Percentiles rank a stretch among this genome's conserved stretches.
These are phyloP conservation scores for Metellina segmentata DNA, from an alignment of 2,888 invertebrate species.

Conservation along the genomic window DNA sequence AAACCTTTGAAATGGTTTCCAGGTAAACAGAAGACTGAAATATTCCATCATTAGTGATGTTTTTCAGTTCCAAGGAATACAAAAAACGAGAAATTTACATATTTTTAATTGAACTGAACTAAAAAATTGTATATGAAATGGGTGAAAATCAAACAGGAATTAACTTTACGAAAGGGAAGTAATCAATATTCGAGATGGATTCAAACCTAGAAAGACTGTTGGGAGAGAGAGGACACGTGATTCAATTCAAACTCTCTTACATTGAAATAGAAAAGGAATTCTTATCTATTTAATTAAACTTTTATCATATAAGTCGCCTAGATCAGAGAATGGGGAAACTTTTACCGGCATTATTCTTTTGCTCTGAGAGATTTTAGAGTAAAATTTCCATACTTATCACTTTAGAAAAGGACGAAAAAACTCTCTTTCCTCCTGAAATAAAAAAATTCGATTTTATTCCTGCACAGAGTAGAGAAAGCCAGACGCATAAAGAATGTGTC, in stretches of 20 bases:
- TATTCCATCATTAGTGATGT: too few relatives aligned
- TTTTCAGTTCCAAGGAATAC: too few relatives aligned
- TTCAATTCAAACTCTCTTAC: neutral
- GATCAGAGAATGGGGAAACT: constrained; percentile 17
- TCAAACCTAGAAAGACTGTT: neutral
- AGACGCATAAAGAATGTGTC: constrained; percentile 28
- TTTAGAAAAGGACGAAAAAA: constrained; percentile 10
- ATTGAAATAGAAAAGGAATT: neutral
- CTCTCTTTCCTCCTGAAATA: constrained; percentile 3
- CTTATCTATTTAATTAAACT: constrained; percentile 59
- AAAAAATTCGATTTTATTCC: constrained; percentile 32
- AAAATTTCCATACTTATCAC: constrained; percentile 41
- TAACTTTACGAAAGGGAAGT: neutral
- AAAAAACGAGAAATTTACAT: too few relatives aligned
- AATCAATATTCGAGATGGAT: neutral
- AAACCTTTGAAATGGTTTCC: too few relatives aligned
- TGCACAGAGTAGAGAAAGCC: neutral
- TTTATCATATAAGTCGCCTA: constrained; percentile 57
- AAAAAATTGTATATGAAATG: too few relatives aligned
- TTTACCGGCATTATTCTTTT: neutral
- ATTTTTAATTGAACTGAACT: too few relatives aligned
- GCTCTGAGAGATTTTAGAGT: constrained; percentile 9
- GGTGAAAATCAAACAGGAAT: too few relatives aligned
- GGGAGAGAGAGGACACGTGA: neutral
- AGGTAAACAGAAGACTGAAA: too few relatives aligned